Conservation (phyloP, 1,140 invertebrate species). For the Halotydeus destructor region DNA sequence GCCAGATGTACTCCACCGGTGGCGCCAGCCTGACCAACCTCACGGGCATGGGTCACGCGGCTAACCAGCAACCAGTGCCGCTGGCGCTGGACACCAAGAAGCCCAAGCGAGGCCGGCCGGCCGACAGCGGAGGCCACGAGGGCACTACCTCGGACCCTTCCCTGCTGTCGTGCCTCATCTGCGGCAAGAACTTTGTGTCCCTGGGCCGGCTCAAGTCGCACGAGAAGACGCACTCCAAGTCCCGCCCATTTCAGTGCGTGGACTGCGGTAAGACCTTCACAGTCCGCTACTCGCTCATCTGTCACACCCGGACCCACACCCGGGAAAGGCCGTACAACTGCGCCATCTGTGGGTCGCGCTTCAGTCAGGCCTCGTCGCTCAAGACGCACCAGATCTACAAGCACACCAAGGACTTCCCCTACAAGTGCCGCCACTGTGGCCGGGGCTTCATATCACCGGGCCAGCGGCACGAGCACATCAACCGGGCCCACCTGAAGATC, state of each 20-base stretch:
- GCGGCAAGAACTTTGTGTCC: slow-evolving; percentile 15
- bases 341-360: slow-evolving; percentile 12
- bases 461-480: slow-evolving; percentile 7
- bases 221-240: slow-evolving; percentile 15
- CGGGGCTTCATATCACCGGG: slow-evolving; percentile 15
- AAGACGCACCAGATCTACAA: slow-evolving; percentile 16
- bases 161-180: slow-evolving; percentile 11
- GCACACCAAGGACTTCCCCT: slow-evolving; percentile 16
- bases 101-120: no score
- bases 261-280: slow-evolving; percentile 16
- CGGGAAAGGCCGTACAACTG: slow-evolving; percentile 10
- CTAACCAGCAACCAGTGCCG: no score
- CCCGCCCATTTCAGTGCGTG: slow-evolving; percentile 13
- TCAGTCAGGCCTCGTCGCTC: slow-evolving; percentile 12
- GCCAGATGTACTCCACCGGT: no score
- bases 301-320: slow-evolving; percentile 14
- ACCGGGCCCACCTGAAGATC: neutral
- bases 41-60: no score
- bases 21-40: no score
- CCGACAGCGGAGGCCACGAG: no score
- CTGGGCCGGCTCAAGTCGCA: slow-evolving; percentile 11
- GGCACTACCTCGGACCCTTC: no score
- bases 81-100: no score
- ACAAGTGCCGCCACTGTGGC: slow-evolving; percentile 13
- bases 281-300: slow-evolving; percentile 15